Evolutionary conservation across 2,888 invertebrate genomes (phyloP).

Genomic region (Melinaea marsaeus): DNA sequence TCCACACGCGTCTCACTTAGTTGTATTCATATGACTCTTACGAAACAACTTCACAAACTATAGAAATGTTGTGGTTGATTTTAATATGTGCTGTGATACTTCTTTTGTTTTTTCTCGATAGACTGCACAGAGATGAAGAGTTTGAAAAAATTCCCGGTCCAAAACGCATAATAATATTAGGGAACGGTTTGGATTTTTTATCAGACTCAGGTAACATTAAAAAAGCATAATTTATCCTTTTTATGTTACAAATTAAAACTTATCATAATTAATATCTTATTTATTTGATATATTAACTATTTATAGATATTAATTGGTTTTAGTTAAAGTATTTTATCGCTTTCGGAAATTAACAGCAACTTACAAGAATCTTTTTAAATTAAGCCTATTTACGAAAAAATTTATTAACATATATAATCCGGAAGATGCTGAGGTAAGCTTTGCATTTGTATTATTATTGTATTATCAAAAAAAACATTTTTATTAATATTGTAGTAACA

Average conservation of each 20-base stretch:
- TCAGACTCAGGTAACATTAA: conserved; percentile 35
- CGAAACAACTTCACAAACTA: too few relatives aligned
- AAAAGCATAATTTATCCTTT: not conserved
- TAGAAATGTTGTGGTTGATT: conserved; percentile 15
- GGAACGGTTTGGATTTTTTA: conserved; percentile 35
- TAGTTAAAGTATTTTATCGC: conserved; percentile 17
- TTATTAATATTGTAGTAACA: not conserved
- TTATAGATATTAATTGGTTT: not conserved
- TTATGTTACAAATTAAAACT: not conserved
- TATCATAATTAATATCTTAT: not conserved
- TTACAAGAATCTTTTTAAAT: conserved; percentile 19
- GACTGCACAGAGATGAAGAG: conserved; percentile 32
- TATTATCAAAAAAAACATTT: not conserved
- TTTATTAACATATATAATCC: conserved; percentile 58
- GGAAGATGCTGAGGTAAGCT: conserved; percentile 66
- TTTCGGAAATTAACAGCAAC: conserved; percentile 10
- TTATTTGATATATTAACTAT: not conserved
- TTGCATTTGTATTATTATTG: not conserved
- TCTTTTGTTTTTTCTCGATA: conserved; percentile 14
- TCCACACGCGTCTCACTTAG: too few relatives aligned
- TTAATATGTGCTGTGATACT: not conserved
- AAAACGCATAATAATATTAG: conserved; percentile 29
- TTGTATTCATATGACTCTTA: too few relatives aligned
- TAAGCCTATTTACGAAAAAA: conserved; percentile 29
- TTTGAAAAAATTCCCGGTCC: conserved; percentile 38